Percentiles rank a stretch among this genome's conserved stretches.
Evolutionary conservation across 1,140 invertebrate species (phyloP).

Genomic region (Prorops nasuta): DNA sequence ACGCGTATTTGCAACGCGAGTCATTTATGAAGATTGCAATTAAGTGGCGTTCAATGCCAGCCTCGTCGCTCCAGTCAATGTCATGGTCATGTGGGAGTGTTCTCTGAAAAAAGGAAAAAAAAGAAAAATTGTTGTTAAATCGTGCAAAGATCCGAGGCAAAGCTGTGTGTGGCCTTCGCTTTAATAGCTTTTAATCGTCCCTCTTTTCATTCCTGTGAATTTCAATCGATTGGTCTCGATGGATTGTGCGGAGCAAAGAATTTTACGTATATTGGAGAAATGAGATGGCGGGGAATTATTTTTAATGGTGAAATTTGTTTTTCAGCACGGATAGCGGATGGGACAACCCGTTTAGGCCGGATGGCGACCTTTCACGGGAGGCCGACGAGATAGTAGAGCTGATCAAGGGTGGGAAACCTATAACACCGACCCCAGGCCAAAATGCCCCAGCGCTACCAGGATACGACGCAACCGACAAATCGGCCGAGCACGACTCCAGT

Average conservation of each 20-base stretch:
- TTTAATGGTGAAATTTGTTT: conserved; percentile 25
- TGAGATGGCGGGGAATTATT: no score
- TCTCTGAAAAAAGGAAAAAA: neutral
- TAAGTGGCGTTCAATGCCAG: conserved; percentile 37
- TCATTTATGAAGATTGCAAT: no score
- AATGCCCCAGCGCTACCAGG: conserved; percentile 49
- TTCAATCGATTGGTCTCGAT: no score
- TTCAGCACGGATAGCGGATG: conserved; percentile 90
- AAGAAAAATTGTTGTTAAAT: neutral
- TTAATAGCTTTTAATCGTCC: no score
- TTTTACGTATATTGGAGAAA: no score
- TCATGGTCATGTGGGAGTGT: conserved; percentile 32
- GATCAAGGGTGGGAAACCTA: conserved; percentile 86
- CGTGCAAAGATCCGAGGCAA: neutral
- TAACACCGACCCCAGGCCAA: conserved; percentile 66
- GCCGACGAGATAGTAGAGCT: conserved; percentile 94
- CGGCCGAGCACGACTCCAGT: conserved; percentile 41
- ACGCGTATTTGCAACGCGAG: no score
- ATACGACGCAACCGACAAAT: conserved; percentile 33
- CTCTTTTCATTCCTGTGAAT: no score
- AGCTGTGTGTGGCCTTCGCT: no score
- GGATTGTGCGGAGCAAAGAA: no score
- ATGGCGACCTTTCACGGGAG: conserved; percentile 90
- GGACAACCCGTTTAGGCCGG: conserved; percentile 96
- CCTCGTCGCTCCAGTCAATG: no score